Evolutionary conservation across 2,797 vertebrate genomes (phyloP).

Genomic region (Oryzias dopingdopingensis): DNA sequence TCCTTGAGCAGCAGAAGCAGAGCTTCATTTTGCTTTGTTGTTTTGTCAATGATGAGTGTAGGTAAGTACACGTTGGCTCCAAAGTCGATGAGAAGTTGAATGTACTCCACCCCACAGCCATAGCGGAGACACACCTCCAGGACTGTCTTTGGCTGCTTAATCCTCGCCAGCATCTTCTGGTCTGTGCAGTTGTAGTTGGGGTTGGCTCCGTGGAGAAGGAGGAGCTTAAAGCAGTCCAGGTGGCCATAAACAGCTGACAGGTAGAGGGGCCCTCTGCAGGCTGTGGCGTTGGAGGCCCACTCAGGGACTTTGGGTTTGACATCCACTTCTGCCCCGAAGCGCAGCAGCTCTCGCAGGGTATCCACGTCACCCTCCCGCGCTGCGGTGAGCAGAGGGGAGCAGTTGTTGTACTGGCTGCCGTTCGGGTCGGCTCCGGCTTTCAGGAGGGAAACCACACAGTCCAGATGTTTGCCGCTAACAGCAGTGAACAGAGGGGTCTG

Average conservation of each 20-base stretch:
- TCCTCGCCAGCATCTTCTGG: constrained; percentile 77
- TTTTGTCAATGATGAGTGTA: constrained; percentile 63
- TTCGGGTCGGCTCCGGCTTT: constrained; percentile 86
- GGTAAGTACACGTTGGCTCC: constrained; percentile 90
- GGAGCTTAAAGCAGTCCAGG: constrained; percentile 86
- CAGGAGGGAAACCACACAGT: constrained; percentile 85
- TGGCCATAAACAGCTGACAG: constrained; percentile 89
- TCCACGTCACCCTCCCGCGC: constrained; percentile 83
- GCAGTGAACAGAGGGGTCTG: constrained; percentile 94
- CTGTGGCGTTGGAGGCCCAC: constrained; percentile 82
- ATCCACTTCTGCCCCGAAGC: constrained; percentile 82
- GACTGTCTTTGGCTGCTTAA: constrained; percentile 87
- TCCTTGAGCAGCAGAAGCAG: constrained; percentile 83
- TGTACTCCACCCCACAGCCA: constrained; percentile 81
- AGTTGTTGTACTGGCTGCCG: constrained; percentile 92
- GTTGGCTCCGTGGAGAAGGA: constrained; percentile 87
- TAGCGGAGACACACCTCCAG: constrained; percentile 89
- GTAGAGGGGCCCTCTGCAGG: constrained; percentile 90
- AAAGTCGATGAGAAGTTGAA: constrained; percentile 91
- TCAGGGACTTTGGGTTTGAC: constrained; percentile 81
- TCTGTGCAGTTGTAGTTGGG: constrained; percentile 93
- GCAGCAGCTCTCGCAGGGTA: constrained; percentile 83
- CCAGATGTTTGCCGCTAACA: constrained; percentile 86
- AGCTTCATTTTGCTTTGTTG: constrained; percentile 73
- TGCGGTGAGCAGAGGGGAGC: constrained; percentile 86